Evolutionary conservation across 2,113 vertebrate species (phyloP), one percentile per base, ranked within the genome.

Genomic region (Cebus imitator): DNA sequence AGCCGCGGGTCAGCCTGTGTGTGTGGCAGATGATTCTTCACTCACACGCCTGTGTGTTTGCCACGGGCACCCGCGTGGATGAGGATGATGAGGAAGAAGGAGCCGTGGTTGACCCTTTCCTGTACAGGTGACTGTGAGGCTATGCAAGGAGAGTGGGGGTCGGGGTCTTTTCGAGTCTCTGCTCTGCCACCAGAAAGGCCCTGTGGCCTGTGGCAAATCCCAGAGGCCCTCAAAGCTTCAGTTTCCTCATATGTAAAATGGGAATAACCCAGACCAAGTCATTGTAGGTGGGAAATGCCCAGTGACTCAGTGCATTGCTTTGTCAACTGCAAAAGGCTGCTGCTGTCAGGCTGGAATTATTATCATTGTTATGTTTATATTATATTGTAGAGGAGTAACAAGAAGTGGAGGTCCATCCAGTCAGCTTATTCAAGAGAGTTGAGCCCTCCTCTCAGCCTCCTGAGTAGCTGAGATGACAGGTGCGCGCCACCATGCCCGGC

Each of bases 31-130:
- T 9, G 5, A 25, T 48, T 61, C 21, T 18, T 37, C 52, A 9
- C 2, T 5, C 27, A 32, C 11, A 32, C 8, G 27, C 43, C n/a
- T 25, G 27, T 1, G 9, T 27, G 9, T 27, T 35, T 96, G 27
- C 81, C 16, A 14, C 0, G 8, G 43, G 17, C 6, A n/a, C 30
- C n/a, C 21, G 35, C 1, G 0, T 72, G n/a, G 64, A 27, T 52
- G 72, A 73, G 35, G 14, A 8, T 37, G 73, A 43, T 35, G 3
- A 61, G 20, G 52, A 79, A 66, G 70, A 61, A 40, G 45, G 57
- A 45, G 45, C 17, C 13, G 50, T 3, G 30, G 35, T 14, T 27
- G 13, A 21, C 25, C n/a, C 80, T 82, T 57, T 68, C 6, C 3
- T 27, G 17, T 25, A 14, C 1, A 11, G 5, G 32, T 52, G 52